Evolutionary conservation across 2,797 vertebrate species (phyloP).

Genomic region (Gallinago nigripennis): DNA sequence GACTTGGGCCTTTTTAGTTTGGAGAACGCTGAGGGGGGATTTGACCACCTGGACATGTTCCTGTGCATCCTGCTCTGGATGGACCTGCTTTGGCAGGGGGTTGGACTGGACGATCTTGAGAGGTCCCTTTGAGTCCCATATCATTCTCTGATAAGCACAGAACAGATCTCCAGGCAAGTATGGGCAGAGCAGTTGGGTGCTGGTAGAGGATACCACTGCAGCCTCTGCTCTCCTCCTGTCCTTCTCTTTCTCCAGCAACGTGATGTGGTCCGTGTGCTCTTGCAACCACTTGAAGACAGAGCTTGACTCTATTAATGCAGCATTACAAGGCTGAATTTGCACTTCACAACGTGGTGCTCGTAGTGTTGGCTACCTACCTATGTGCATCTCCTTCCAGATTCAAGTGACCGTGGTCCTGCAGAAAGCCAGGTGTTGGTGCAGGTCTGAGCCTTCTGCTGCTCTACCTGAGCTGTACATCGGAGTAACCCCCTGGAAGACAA

Average conservation of each 20-base stretch:
- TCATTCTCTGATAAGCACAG: not conserved
- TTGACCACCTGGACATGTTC: too few species aligned
- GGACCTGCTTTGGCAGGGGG: too few species aligned
- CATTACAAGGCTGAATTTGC: not conserved
- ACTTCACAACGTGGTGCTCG: accelerated
- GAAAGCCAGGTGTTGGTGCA: not conserved
- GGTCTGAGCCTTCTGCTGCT: not conserved
- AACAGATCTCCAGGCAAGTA: not conserved
- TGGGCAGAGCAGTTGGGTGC: not conserved
- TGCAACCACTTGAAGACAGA: not conserved
- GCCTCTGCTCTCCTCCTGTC: not conserved
- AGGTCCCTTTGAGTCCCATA: too few species aligned
- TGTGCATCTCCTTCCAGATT: not conserved
- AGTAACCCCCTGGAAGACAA: not conserved
- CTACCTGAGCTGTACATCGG: not conserved
- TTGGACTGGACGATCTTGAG: too few species aligned
- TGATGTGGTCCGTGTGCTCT: not conserved
- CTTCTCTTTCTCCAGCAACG: not conserved
- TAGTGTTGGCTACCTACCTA: not conserved
- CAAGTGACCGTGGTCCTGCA: not conserved
- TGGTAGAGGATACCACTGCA: not conserved
- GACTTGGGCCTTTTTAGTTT: too few species aligned
- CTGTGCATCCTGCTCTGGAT: too few species aligned
- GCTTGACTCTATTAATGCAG: not conserved
- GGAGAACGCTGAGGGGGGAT: too few species aligned